Evolutionary conservation across 1,140 invertebrate species (phyloP), one percentile per base, ranked within the genome.

Genomic region (Nymphalis io): DNA sequence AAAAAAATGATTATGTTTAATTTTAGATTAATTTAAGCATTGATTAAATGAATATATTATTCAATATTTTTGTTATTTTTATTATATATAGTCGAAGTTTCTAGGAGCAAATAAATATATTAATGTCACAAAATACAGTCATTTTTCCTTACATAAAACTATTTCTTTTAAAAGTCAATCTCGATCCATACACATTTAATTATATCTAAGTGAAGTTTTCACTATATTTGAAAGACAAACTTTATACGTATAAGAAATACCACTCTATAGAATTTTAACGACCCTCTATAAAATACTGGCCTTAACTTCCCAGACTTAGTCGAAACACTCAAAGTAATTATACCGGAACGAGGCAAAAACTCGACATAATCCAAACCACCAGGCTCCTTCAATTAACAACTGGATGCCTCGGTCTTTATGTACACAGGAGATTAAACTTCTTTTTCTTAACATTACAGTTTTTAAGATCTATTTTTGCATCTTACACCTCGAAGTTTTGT

Each of bases 181-280:
- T 60, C 39, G n/a, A 20, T 20, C 11, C n/a, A 16, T 18, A 40
- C 16, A 1, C 16, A 12, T 4, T 42, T 39, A 60, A 60, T 60
- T 60, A 60, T 40, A 60, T 60, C 20, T 40, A 5, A 23, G 59
- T 21, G 40, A 8, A 67, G 10, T 46, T 51, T 60, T 59, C 65
- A 67, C 65, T 51, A 60, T 68, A 73, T 70, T 67, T 69, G 23
- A 60, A 66, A 73, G 63, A 67, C 67, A 68, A 75, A 75, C 69
- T 75, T 73, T 33, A 68, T 63, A 42, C 63, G 38, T 64, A 77
- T 73, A 79, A 80, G 73, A 80, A 76, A 80, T 78, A 79, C 57
- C 70, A 76, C 71, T 75, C 58, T 72, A 80, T 80, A 79, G 76
- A 84, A 80, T 82, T 80, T 82, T 78, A 84, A 84, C 76, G 78